Evolutionary conservation across 2,888 invertebrate species (phyloP).

Genomic region (Merodon equestris): DNA sequence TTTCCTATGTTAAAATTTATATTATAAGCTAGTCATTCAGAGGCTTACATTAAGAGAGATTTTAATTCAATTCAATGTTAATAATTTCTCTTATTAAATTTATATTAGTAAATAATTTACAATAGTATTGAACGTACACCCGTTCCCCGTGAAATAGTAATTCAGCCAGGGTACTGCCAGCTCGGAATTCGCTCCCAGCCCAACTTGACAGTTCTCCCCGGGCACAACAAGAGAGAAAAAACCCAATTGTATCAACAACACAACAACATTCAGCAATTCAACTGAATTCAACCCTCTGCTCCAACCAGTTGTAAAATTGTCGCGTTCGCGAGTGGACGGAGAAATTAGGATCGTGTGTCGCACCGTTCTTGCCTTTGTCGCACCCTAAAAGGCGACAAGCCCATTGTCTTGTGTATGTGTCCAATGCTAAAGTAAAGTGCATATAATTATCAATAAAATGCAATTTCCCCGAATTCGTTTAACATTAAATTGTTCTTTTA

Average conservation of each 20-base stretch:
- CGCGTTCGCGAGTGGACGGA: conserved; percentile 43
- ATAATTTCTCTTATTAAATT: no score
- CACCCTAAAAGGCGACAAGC: conserved; percentile 52
- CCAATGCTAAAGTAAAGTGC: conserved; percentile 4
- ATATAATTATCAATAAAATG: conserved; percentile 9
- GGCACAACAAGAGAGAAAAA: conserved; percentile 10
- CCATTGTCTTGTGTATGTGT: conserved; percentile 53
- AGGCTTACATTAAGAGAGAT: no score
- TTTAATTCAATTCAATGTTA: no score
- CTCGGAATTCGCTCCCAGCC: neutral
- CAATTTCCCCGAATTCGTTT: conserved; percentile 7
- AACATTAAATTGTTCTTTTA: no score
- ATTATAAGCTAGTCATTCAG: no score
- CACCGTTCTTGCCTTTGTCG: conserved; percentile 32
- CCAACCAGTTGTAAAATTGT: conserved; percentile 50
- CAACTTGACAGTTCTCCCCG: conserved; percentile 27
- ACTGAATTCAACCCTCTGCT: conserved; percentile 19
- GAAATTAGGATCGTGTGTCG: conserved; percentile 1
- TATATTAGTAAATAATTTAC: no score
- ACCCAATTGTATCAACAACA: conserved; percentile 15
- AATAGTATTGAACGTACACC: no score
- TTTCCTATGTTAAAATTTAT: no score
- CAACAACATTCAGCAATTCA: conserved; percentile 51
- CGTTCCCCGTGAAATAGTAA: neutral
- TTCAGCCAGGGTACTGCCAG: conserved; percentile 44